Base-by-base conservation (phyloP, 35 echinoderm and acorn worm genomes). In the Anneissia japonica region DNA sequence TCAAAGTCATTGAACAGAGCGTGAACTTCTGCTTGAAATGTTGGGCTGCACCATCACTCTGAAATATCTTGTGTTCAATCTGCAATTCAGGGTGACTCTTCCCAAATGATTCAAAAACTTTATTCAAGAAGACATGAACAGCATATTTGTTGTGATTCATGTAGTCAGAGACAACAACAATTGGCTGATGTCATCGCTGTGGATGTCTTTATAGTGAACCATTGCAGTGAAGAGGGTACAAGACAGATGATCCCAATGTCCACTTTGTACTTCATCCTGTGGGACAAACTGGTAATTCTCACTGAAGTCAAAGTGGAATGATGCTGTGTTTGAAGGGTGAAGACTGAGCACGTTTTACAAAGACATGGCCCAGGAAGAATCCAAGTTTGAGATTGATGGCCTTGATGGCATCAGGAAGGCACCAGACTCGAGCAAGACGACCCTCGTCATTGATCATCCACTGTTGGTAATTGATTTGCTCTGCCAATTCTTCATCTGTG, bases 91-190 rank as follows among this genome's bases (percentile, higher is more conserved):
- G 83, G 38, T 85, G 30, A 73, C 72, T 72, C 45, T 74, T 45
- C 40, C 16, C 40, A 45, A 45, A 4, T 45, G 40, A 45, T 16
- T 45, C 4, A 45, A 45, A 45, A 16, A 45, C 16, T 45, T 74
- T 46, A 75, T 85, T 85, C 39, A 85, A 76, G 37, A 85, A 85
- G 34, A 75, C 84, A 75, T 84, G 40, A 84, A 74, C 82, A 34
- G 45, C 82, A 84, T 84, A 84, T 85, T 85, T 85, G 51, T 85
- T 34, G 35, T 85, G 84, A 85, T 32, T 85, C 84, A 85, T 85
- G 72, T 85, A 85, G 84, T 75, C 84, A 39, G 84, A 85, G 84
- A 85, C 84, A 32, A 85, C 39, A 85, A 85, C 84, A 75, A 75
- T 35, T 75, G 84, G 56, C 4, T 85, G 32, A 85, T 85, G 36